These are phyloP conservation scores for Gymnodraco acuticeps DNA, from an alignment of 2,797 vertebrate genomes.

Conservation along the genomic window DNA sequence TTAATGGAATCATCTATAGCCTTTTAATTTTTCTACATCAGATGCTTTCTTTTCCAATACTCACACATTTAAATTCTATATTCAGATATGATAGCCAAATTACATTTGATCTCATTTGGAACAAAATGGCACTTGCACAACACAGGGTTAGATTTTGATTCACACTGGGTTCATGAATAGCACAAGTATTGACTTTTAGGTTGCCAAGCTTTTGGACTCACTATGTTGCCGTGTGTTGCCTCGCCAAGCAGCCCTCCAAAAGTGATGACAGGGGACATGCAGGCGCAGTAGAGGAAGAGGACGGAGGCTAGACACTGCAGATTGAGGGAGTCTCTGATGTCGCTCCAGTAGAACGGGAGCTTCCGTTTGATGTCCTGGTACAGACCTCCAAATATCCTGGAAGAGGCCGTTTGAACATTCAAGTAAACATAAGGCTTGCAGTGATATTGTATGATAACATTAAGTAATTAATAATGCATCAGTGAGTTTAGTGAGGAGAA, in stretches of 20 bases:
- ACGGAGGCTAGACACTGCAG: conserved; percentile 98
- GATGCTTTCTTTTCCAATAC: neutral
- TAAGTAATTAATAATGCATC: neutral
- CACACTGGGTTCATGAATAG: conserved; percentile 10
- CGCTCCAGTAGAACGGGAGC: conserved; percentile 96
- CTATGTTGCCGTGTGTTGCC: conserved; percentile 96
- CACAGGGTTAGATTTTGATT: neutral
- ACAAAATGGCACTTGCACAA: neutral
- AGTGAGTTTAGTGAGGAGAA: neutral
- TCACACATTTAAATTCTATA: neutral
- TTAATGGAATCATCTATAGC: neutral
- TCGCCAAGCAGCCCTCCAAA: conserved; percentile 98
- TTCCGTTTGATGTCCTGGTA: conserved; percentile 95
- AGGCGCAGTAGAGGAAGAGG: conserved; percentile 99
- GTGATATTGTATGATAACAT: neutral
- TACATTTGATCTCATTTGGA: neutral
- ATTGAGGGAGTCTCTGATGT: conserved; percentile 94
- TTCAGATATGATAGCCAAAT: neutral
- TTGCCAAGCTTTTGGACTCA: conserved; percentile 83
- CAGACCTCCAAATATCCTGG: conserved; percentile 96
- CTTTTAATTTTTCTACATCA: neutral
- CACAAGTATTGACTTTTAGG: conserved; percentile 17
- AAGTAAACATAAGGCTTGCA: neutral
- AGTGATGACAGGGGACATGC: conserved; percentile 99
- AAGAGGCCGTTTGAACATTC: conserved; percentile 12